Evolutionary conservation across 2,888 invertebrate species (phyloP), one percentile per base, ranked within the genome.

Genomic region (Bimastos eiseni): DNA sequence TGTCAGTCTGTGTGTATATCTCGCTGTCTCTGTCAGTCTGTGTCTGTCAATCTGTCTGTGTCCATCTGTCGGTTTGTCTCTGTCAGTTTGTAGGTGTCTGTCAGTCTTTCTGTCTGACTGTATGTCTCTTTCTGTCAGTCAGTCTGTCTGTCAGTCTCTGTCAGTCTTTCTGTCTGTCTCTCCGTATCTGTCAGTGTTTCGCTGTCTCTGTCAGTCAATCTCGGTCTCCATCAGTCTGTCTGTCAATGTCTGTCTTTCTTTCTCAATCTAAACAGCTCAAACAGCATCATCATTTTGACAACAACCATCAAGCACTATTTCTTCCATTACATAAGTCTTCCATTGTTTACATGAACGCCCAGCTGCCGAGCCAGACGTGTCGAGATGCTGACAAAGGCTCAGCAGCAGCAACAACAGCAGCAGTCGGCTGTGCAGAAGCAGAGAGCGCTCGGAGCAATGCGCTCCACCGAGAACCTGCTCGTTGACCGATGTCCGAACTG

Each of bases 401-500:
- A 90, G 41, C 44, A 38, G 41, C 49, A 33, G 88, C 36, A 90
- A n/a, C 44, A 38, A 30, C 49, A 33, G 37, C 36, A 55, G n/a
- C 83, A 90, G 49, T 33, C 89, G 13, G 89, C 41, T 21, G 17
- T 70, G 36, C 89, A 70, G 17, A 55, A 70, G 36, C 49, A 55
- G 49, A 34, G 36, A 24, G 55, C 34, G 70, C 34, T 49, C 70
- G 34, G 89, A 21, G 70, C 49, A 5, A 89, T 55, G 49, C n/a
- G 89, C 19, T 89, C 89, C 4, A 37, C 36, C 41, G 91, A 91
- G 70, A 89, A 91, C 88, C 24, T 94, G 11, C 93, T 95, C 93
- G 93, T 95, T 36, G 95, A 95, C 91, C 92, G 94, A 34, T 98
- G 98, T 94, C 97, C 97, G 0, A 98, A 98, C 94, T 99, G 99